Percentiles rank a stretch among this genome's conserved stretches.
phyloP scores from a whole-genome alignment of 2,888 invertebrate genomes.

The Helicoverpa assulta region DNA sequence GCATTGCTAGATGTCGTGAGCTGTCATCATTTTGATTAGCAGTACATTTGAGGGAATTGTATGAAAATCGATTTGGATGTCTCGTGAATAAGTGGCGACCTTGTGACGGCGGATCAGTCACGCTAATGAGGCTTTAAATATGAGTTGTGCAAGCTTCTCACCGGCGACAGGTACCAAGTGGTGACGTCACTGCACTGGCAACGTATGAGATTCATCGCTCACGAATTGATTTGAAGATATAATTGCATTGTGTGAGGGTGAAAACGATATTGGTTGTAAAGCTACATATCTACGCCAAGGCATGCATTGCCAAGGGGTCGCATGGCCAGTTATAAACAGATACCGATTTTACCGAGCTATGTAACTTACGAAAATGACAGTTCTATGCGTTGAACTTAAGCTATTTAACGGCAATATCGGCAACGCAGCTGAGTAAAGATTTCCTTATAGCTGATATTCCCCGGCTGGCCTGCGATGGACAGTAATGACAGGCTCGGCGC shows the following conservation, averaged over 20 bases:
- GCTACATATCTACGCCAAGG: no score
- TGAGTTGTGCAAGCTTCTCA: constrained; percentile 36
- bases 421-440: neutral
- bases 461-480: neutral
- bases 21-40: neutral
- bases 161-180: neutral
- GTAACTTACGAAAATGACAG: no score
- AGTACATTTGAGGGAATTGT: neutral
- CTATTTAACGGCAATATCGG: neutral
- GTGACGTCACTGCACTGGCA: constrained; percentile 16
- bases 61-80: neutral
- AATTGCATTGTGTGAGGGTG: no score
- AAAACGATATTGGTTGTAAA: no score
- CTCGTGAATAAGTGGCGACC: constrained; percentile 18
- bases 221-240: no score
- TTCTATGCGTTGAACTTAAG: neutral
- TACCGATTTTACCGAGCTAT: no score
- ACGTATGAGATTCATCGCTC: no score
- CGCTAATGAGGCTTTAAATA: constrained; percentile 32
- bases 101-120: constrained; percentile 25
- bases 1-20: neutral
- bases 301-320: no score
- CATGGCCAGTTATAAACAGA: no score
- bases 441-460: neutral
- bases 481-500: neutral